Evolutionary conservation across 2,113 vertebrate species (phyloP).

Genomic region (Ailuropoda melanoleuca): DNA sequence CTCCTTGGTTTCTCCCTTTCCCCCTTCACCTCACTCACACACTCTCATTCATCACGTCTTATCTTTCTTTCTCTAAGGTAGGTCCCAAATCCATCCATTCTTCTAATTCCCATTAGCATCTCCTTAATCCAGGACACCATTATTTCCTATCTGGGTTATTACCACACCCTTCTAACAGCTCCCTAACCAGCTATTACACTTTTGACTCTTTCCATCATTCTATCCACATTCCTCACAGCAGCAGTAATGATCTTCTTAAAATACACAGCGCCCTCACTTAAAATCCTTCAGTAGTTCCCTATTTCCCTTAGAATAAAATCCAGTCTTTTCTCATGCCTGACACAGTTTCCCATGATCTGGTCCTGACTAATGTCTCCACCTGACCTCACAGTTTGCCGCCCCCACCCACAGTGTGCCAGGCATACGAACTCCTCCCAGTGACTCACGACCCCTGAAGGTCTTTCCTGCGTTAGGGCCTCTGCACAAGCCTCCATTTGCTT

Average conservation of each 20-base stretch:
- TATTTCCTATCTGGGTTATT: background rate
- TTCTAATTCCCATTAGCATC: background rate
- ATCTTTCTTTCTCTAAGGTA: background rate
- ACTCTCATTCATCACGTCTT: background rate
- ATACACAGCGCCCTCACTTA: background rate
- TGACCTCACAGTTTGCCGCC: background rate
- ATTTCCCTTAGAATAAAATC: background rate
- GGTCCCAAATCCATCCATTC: background rate
- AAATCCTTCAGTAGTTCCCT: background rate
- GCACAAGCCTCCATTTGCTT: background rate
- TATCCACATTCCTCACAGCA: background rate
- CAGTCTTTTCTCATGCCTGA: background rate
- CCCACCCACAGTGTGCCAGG: no score
- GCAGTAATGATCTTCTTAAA: background rate
- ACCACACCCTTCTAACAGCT: background rate
- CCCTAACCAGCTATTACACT: background rate
- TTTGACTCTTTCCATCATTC: background rate
- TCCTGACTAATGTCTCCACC: background rate
- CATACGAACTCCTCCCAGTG: fast-evolving
- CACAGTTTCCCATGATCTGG: background rate
- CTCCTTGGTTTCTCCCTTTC: background rate
- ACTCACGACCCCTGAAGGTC: background rate
- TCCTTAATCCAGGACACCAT: background rate
- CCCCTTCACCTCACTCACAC: no score
- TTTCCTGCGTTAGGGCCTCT: background rate